A percentile compares a stretch with the other conserved stretches of the same genome.
phyloP scores from a whole-genome alignment of 1,140 invertebrate species.

The Carcinoscorpius rotundicauda region DNA sequence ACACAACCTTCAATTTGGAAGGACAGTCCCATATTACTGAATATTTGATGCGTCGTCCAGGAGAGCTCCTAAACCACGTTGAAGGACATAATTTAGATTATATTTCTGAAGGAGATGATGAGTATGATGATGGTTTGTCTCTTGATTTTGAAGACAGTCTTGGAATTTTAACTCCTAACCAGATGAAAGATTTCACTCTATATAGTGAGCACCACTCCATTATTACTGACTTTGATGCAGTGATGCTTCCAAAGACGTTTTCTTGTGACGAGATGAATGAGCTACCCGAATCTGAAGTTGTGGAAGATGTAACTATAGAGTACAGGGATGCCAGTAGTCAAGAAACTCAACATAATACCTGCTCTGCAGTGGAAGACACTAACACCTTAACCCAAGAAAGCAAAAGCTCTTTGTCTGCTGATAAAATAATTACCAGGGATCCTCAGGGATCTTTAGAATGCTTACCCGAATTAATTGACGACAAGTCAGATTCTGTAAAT shows the following conservation, averaged over 20 bases:
- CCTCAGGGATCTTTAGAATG: no score
- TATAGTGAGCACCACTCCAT: constrained; percentile 7
- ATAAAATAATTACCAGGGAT: no score
- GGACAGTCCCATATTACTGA: no score
- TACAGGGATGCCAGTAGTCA: constrained; percentile 57
- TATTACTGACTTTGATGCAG: constrained; percentile 6
- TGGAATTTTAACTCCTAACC: constrained; percentile 70
- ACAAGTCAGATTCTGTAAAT: no score
- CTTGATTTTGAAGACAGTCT: constrained; percentile 63
- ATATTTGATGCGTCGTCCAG: no score
- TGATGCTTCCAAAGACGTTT: constrained; percentile 17
- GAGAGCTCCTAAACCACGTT: no score
- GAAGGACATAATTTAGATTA: no score
- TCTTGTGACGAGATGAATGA: constrained; percentile 22
- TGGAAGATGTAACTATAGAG: constrained; percentile 3
- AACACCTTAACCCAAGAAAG: no score
- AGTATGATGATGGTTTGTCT: constrained; percentile 31
- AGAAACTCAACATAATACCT: background rate
- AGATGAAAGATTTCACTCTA: constrained; percentile 53
- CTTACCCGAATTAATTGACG: no score
- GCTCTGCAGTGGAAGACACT: no score
- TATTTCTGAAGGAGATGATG: background rate
- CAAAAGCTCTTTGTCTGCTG: no score
- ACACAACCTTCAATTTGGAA: no score
- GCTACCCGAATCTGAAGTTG: constrained; percentile 19